Conservation (phyloP, 2,113 vertebrate species). For the Entelurus aequoreus region DNA sequence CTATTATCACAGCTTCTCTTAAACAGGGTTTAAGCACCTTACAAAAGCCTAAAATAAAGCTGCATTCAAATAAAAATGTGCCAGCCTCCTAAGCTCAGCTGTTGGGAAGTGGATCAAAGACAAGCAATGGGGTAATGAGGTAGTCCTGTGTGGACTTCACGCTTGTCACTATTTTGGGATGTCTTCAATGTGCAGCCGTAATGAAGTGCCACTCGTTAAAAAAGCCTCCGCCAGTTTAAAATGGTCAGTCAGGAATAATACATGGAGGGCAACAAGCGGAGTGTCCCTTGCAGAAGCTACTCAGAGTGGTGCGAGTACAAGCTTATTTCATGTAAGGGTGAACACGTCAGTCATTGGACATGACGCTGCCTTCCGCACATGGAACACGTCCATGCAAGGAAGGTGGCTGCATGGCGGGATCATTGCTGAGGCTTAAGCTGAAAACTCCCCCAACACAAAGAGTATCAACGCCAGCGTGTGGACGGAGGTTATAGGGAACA, state of each 20-base stretch:
- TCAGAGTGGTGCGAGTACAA: conserved; percentile 53
- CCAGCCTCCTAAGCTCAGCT: conserved; percentile 14
- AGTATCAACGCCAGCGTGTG: conserved; percentile 32
- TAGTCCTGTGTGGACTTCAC: conserved; percentile 28
- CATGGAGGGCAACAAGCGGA: conserved; percentile 36
- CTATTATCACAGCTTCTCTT: conserved; percentile 1
- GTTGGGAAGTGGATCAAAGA: conserved; percentile 34
- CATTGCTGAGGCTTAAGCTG: conserved; percentile 25
- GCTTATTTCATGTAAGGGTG: conserved; percentile 76
- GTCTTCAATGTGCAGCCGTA: conserved; percentile 53
- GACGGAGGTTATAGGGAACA: conserved; percentile 42
- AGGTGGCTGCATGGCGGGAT: conserved; percentile 40
- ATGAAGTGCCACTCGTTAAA: conserved; percentile 65
- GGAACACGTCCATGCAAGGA: conserved; percentile 46
- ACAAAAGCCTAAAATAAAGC: conserved; percentile 12
- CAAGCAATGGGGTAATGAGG: conserved; percentile 8
- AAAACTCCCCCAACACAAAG: conserved; percentile 30
- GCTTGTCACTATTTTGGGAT: conserved; percentile 48
- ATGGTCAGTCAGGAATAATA: conserved; percentile 50
- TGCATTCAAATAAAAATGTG: conserved; percentile 19
- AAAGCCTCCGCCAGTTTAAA: conserved; percentile 43
- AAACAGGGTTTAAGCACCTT: conserved; percentile 1
- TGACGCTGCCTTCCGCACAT: conserved; percentile 57
- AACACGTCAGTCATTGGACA: conserved; percentile 71
- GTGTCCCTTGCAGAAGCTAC: conserved; percentile 45